Conservation (phyloP, 2,113 vertebrate species). For the Lucifuga dentata region DNA sequence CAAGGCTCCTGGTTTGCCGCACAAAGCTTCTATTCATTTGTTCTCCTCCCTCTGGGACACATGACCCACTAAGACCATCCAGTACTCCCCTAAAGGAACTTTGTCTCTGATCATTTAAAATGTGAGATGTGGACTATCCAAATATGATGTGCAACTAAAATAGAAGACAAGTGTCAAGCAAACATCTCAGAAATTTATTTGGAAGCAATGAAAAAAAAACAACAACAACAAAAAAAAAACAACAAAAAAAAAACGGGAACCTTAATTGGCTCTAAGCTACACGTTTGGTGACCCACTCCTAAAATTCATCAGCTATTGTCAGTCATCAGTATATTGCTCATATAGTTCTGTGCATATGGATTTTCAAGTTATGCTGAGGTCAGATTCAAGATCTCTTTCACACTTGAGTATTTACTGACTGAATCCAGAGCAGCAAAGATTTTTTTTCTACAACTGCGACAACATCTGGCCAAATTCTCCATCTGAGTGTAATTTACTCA, state of each 20-base stretch:
- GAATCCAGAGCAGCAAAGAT: background rate
- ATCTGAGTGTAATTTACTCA: conserved; percentile 40
- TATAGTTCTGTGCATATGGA: no score
- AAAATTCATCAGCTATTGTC: no score
- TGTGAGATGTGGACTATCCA: background rate
- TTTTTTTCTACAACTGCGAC: conserved; percentile 28
- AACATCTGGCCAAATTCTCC: conserved; percentile 40
- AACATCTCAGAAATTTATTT: no score
- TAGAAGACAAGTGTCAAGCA: no score
- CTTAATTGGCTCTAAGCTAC: no score
- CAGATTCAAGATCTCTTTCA: background rate
- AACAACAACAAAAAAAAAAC: no score
- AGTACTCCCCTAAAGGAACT: conserved; percentile 18
- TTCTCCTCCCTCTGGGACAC: conserved; percentile 53
- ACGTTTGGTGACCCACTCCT: no score
- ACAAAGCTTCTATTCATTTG: conserved; percentile 81
- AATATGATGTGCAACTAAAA: background rate
- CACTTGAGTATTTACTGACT: background rate
- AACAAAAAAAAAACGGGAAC: no score
- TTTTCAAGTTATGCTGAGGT: conserved; percentile 4
- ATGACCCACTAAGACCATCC: conserved; percentile 40
- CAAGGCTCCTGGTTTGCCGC: conserved; percentile 41
- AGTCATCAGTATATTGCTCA: no score
- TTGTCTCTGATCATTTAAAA: background rate
- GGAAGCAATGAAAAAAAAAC: no score